A percentile compares a stretch with the other conserved stretches of the same genome.
Conservation (phyloP, 2,888 invertebrate genomes). For the Iselma pallidipennis region DNA sequence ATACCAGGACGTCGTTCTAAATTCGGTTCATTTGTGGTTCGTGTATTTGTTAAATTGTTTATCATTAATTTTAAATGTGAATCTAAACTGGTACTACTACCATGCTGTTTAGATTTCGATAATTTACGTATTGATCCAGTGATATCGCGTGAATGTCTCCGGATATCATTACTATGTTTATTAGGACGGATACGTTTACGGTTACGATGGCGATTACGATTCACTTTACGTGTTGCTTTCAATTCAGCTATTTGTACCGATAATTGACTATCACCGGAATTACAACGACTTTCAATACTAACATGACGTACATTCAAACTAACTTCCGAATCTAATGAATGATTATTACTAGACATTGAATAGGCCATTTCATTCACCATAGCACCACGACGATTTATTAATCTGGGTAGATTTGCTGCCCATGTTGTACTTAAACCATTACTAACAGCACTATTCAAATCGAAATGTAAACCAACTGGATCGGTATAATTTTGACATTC, state of each 20-base stretch:
- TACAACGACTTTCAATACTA: slow-evolving; percentile 83
- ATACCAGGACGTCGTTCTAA: slow-evolving; percentile 58
- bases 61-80: slow-evolving; percentile 72
- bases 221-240: slow-evolving; percentile 70
- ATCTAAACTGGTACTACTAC: slow-evolving; percentile 79
- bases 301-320: slow-evolving; percentile 81
- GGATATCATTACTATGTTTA: slow-evolving; percentile 42
- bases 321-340: slow-evolving; percentile 64
- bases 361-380: slow-evolving; percentile 65
- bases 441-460: slow-evolving; percentile 72
- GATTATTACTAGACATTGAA: slow-evolving; percentile 60
- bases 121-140: slow-evolving; percentile 45
- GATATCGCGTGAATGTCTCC: slow-evolving; percentile 42
- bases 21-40: slow-evolving; percentile 59
- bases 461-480: slow-evolving; percentile 81
- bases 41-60: slow-evolving; percentile 61
- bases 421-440: slow-evolving; percentile 89
- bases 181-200: slow-evolving; percentile 28
- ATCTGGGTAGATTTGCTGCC: slow-evolving; percentile 87
- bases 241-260: slow-evolving; percentile 84
- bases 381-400: slow-evolving; percentile 83
- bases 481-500: slow-evolving; percentile 88
- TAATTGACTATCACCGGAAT: slow-evolving; percentile 86
- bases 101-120: slow-evolving; percentile 47
- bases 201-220: slow-evolving; percentile 52